Percentiles rank a stretch among this genome's conserved stretches.
Conservation (phyloP, 1,140 invertebrate species). For the Caerostris extrusa region DNA sequence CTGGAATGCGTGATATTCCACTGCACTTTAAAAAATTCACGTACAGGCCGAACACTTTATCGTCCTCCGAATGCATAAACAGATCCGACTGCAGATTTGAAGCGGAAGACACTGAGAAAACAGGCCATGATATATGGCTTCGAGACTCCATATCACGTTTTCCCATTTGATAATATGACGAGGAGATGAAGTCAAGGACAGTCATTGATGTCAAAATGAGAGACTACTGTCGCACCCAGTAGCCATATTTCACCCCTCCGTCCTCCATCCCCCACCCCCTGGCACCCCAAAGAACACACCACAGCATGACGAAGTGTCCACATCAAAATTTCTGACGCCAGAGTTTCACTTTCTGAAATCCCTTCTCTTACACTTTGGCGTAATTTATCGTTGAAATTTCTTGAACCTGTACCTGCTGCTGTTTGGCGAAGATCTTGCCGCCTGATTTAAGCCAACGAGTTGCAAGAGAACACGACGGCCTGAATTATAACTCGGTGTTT, state of each 20-base stretch:
- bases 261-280: background rate
- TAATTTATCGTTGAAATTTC: constrained; percentile 65
- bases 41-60: background rate
- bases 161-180: constrained; percentile 33
- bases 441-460: constrained; percentile 52
- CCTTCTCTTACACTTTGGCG: background rate
- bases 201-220: constrained; percentile 61
- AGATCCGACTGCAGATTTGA: constrained; percentile 47
- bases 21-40: background rate
- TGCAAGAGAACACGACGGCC: background rate
- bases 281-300: background rate
- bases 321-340: constrained; percentile 46
- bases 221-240: constrained; percentile 29
- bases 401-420: background rate
- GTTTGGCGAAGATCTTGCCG: background rate
- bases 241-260: constrained; percentile 31
- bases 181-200: constrained; percentile 43
- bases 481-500: constrained; percentile 30
- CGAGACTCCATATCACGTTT: constrained; percentile 12
- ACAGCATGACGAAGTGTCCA: constrained; percentile 24
- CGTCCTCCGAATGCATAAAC: constrained; percentile 14
- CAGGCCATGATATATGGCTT: background rate
- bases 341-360: constrained; percentile 50
- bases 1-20: too few relatives aligned
- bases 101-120: background rate